Percentiles rank a stretch among this genome's conserved stretches.
phyloP scores from a whole-genome alignment of 2,888 invertebrate species.

The Nycteola revayana region DNA sequence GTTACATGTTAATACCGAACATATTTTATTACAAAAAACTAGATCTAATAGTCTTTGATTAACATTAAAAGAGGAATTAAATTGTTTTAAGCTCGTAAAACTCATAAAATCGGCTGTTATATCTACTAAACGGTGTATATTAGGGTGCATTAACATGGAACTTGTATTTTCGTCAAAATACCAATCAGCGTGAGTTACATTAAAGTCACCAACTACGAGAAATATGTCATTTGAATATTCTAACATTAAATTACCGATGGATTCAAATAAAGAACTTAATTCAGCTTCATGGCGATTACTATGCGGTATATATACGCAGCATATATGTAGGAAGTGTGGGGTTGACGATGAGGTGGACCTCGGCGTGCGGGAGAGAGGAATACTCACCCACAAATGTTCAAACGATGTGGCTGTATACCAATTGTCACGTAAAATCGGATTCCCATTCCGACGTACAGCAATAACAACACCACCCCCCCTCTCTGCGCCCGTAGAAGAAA shows the following conservation, averaged over 20 bases:
- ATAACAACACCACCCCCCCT: constrained; percentile 4
- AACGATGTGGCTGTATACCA: constrained; percentile 2
- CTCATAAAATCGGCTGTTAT: constrained; percentile 3
- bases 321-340: constrained; percentile 1
- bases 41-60: constrained; percentile 3
- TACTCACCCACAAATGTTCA: constrained; percentile 6
- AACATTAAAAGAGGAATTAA: constrained; percentile 4
- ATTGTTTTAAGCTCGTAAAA: constrained; percentile 1
- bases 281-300: not conserved
- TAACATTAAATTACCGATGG: no score
- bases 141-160: not conserved
- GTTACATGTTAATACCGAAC: not conserved
- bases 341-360: not conserved
- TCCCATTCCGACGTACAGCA: constrained; percentile 3
- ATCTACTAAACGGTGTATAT: not conserved
- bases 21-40: constrained; percentile 2
- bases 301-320: not conserved
- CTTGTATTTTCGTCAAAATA: not conserved
- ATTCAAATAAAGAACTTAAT: no score
- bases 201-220: no score
- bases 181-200: not conserved
- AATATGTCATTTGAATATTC: no score
- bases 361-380: not conserved
- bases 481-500: not conserved
- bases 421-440: constrained; percentile 1